Evolutionary conservation across 2,888 invertebrate genomes (phyloP), one percentile per base, ranked within the genome.

Genomic region (Escarpia spicata): DNA sequence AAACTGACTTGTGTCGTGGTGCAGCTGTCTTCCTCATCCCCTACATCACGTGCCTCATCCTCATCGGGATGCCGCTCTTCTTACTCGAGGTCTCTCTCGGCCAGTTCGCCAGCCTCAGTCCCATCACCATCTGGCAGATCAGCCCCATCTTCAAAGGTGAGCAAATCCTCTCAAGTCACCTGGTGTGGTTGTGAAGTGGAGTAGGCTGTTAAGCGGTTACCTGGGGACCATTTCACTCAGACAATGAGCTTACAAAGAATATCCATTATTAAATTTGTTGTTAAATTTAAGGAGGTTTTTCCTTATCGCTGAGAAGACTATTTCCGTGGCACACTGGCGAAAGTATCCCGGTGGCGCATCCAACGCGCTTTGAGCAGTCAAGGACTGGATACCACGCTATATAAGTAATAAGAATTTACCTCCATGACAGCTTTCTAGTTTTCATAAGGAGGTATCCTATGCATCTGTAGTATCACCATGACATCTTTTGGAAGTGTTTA

Each of bases 1-100:
- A 26, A 26, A 75, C 26, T 26, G 75, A 26, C 3, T 75, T 6
- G 19, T 75, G 2, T 75, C 26, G 2, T 75, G 19, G 3, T 75
- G 4, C 95, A 97, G 98, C 98, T 93, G 98, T 98, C 94, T 97
- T 97, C 95, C 96, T 97, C 94, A 97, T 97, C 92, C 97, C 97
- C n/a, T 97, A 97, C 95, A 96, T 97, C 92, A 97, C 97, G 92
- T 97, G 97, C 94, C 96, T 97, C 92, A 95, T 97, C 4, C 95
- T 97, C 91, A 97, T 97, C 92, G 97, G 97, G 10, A 97, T 97
- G 94, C 97, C 97, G 0, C 97, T 97, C 95, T 97, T 97, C 95
- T 97, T 97, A 94, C 96, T 97, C 95, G 97, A 97, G 96, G 97
- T 97, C 43, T 97, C 97, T 43, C 96, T 97, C 92, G 97, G 97